Conservation (phyloP, 1,140 invertebrate species). For the Microplitis mediator region DNA sequence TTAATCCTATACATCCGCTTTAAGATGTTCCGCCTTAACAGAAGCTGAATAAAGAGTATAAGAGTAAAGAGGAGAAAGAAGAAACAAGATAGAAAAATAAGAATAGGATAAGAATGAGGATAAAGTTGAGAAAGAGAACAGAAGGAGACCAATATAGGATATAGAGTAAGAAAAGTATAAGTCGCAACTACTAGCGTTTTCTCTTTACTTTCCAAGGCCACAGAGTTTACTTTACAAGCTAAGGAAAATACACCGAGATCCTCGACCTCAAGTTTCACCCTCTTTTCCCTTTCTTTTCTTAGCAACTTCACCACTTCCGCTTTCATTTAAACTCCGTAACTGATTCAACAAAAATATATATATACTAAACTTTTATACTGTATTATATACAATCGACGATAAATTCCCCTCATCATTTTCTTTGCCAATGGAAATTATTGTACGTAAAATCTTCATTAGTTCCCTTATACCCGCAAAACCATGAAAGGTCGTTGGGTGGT, state of each 20-base stretch:
- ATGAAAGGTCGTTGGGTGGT: constrained; percentile 14
- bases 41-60: background rate
- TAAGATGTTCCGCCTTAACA: constrained; percentile 39
- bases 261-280: background rate
- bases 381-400: background rate
- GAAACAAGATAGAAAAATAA: background rate
- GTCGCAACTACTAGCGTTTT: constrained; percentile 20
- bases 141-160: too few species aligned
- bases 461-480: background rate
- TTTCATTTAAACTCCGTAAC: background rate
- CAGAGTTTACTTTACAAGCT: background rate
- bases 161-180: background rate
- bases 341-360: background rate
- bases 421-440: background rate
- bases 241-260: constrained; percentile 13
- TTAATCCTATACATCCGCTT: constrained; percentile 57
- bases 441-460: background rate
- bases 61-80: constrained; percentile 4
- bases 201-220: constrained; percentile 24
- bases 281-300: background rate
- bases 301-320: background rate
- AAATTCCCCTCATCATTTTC: background rate
- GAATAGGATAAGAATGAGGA: constrained; percentile 28
- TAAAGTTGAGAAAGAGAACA: too few species aligned
- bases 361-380: background rate